Evolutionary conservation across 1,140 invertebrate species (phyloP).

Genomic region (Bombus affinis): DNA sequence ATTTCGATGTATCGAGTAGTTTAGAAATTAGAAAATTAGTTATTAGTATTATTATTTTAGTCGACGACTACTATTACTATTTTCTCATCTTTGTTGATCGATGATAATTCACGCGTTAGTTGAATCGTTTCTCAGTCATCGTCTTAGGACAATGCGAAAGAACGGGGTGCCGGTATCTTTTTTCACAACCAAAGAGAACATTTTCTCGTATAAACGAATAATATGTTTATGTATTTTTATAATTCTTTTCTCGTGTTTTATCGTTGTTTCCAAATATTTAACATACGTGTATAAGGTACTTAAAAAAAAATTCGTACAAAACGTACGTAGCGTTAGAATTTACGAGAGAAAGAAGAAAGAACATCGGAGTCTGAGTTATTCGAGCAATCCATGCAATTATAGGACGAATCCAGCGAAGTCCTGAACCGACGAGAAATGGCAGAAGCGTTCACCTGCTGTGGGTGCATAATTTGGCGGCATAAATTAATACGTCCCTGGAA

Average conservation of each 20-base stretch:
- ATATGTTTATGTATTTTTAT: too few relatives aligned
- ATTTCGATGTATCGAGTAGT: background rate
- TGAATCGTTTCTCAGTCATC: too few relatives aligned
- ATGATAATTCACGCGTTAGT: background rate
- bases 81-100: background rate
- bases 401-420: conserved; percentile 52
- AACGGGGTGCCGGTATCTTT: background rate
- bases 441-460: conserved; percentile 74
- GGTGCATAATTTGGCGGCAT: conserved; percentile 79
- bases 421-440: conserved; percentile 52
- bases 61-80: too few relatives aligned
- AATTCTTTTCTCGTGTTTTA: background rate
- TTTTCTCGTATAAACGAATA: too few relatives aligned
- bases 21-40: background rate
- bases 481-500: conserved; percentile 80
- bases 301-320: too few relatives aligned
- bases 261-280: background rate
- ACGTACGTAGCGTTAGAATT: too few relatives aligned
- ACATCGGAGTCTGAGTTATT: background rate
- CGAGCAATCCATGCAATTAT: conserved; percentile 62
- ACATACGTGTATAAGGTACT: background rate
- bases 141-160: too few relatives aligned
- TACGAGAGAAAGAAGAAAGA: background rate
- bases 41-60: background rate
- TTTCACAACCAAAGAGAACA: background rate